A percentile compares a stretch with the other conserved stretches of the same genome.
Conservation (phyloP, 2,113 vertebrate species). For the Erpornis zantholeuca region DNA sequence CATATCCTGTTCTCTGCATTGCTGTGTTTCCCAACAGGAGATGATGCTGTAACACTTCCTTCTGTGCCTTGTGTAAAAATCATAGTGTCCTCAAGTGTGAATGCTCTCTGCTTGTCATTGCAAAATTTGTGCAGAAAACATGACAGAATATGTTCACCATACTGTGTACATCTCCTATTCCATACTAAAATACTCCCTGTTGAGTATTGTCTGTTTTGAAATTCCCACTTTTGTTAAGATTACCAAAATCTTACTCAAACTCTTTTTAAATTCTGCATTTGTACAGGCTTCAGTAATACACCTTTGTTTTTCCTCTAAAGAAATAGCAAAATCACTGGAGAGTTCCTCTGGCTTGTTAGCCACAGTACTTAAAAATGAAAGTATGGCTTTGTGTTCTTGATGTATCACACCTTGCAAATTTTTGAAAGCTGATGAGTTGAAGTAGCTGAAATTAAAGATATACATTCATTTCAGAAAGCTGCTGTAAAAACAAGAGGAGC, state of each 20-base stretch:
- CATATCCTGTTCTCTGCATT: rapidly evolving
- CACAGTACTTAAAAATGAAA: background rate
- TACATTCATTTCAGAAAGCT: background rate
- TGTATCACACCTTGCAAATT: background rate
- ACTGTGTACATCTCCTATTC: rapidly evolving
- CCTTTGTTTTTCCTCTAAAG: background rate
- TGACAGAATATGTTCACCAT: background rate
- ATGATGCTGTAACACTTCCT: background rate
- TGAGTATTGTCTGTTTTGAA: background rate
- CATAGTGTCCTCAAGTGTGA: background rate
- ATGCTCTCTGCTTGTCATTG: background rate
- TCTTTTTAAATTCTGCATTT: background rate
- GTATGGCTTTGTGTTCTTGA: background rate
- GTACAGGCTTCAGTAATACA: background rate
- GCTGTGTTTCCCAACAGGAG: background rate
- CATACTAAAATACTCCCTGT: background rate
- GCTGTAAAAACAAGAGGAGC: background rate
- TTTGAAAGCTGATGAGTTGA: background rate
- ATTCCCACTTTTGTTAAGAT: background rate
- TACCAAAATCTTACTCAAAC: too few relatives aligned
- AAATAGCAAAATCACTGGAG: background rate
- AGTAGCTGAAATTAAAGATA: background rate
- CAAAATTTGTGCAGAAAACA: background rate
- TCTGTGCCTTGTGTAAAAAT: background rate
- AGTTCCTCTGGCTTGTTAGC: background rate